A percentile compares a stretch with the other conserved stretches of the same genome.
Evolutionary conservation across 2,113 vertebrate species (phyloP).

Genomic region (Syngnathoides biaculeatus): DNA sequence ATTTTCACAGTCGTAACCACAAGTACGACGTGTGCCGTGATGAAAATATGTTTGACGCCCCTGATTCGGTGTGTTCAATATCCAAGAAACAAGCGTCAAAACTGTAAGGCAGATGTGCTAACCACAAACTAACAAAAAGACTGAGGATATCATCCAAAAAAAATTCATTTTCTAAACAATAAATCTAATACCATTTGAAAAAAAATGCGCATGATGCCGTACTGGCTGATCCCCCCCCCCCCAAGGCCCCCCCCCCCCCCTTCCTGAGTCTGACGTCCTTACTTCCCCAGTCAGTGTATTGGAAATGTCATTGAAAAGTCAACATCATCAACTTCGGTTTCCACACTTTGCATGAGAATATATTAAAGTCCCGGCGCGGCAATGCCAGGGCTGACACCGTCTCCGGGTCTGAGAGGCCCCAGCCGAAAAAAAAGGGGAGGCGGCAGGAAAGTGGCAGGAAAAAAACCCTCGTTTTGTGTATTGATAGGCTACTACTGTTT

Average conservation of each 20-base stretch:
- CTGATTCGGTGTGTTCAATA: too few species aligned
- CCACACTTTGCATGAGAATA: conserved; percentile 21
- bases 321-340: conserved; percentile 6
- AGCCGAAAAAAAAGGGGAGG: conserved; percentile 30
- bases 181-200: too few species aligned
- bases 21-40: too few species aligned
- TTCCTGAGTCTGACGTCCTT: neutral
- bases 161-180: too few species aligned
- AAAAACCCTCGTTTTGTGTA: conserved; percentile 70
- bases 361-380: conserved; percentile 28
- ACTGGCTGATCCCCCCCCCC: too few species aligned
- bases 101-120: too few species aligned
- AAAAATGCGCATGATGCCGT: neutral
- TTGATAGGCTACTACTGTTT: conserved; percentile 71
- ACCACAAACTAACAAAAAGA: too few species aligned
- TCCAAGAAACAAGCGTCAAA: too few species aligned
- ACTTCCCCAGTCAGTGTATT: neutral
- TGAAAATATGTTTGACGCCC: too few species aligned
- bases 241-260: too few species aligned
- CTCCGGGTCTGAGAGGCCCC: conserved; percentile 46
- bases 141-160: too few species aligned
- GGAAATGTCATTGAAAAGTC: neutral
- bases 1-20: too few species aligned
- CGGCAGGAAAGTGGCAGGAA: conserved; percentile 57
- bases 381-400: conserved; percentile 32